Evolutionary conservation across 1,140 invertebrate genomes (phyloP), one percentile per base, ranked within the genome.

Genomic region (Drosophila obscura): DNA sequence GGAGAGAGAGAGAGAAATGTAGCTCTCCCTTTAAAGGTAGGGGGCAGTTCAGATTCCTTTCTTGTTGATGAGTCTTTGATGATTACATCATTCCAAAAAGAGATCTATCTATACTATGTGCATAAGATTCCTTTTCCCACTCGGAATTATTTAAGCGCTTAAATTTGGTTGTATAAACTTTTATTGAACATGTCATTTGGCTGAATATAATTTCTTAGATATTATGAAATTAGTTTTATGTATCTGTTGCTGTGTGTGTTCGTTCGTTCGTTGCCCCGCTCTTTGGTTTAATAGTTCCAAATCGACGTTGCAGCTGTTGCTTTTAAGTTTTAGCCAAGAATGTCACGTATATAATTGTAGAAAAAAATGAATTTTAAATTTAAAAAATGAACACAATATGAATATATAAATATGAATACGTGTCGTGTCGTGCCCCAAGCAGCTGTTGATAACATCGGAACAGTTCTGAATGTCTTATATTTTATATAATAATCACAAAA

Each of bases 401-500:
- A 65, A 74, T 56, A 74, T 56, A 66, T 60, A 52, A 65, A 66
- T 35, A 35, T 11, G 35, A 39, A 13, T 13, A 13, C 35, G 35
- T 39, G 31, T 9, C 31, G 9, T 35, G 45, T 66, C 73, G 55
- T 75, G 77, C 64, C 77, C 56, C 80, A 60, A 67, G 62, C 60
- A 60, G 77, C 52, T 80, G 81, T 76, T 85, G 78, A 82, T 81
- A 81, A 81, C 77, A 39, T 39, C 11, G 11, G 60, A 80, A 28
- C 51, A 46, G 24, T 61, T 65, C 57, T 68, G 66, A 80, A 73
- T 66, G 68, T 61, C 66, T 58, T 60, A 71, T 73, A 58, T 63
- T 60, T 84, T 87, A 74, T 81, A 87, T 87, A 74, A 87, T 85
- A 85, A 87, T 87, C 78, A 11, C 4, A 13, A 39, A 39, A 39